Evolutionary conservation across 2,113 vertebrate species (phyloP).

Genomic region (Dromas ardeola): DNA sequence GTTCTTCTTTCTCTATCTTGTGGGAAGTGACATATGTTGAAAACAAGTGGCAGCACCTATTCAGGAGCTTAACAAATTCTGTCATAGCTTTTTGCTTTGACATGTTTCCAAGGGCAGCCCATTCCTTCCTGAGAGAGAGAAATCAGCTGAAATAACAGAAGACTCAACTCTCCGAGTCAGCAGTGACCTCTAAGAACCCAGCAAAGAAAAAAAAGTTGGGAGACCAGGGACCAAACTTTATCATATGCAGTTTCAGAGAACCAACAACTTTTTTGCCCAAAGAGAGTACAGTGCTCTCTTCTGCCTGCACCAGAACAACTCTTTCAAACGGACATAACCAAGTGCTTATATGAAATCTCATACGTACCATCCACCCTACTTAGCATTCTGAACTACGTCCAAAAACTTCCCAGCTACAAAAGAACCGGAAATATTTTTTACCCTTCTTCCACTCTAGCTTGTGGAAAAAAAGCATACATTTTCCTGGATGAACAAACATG

Average conservation of each 20-base stretch:
- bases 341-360: neutral
- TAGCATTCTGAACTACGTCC: neutral
- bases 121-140: slow-evolving; percentile 87
- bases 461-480: neutral
- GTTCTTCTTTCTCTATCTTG: slow-evolving; percentile 96
- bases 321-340: neutral
- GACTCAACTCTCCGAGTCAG: neutral
- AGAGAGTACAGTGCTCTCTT: neutral
- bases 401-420: neutral
- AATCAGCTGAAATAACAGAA: neutral
- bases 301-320: neutral
- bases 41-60: slow-evolving; percentile 94
- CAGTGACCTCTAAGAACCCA: neutral
- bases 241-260: neutral
- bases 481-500: neutral
- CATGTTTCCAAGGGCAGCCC: slow-evolving; percentile 91
- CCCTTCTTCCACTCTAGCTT: neutral
- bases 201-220: neutral
- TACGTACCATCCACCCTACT: neutral
- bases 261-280: neutral
- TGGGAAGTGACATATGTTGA: slow-evolving; percentile 93
- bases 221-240: neutral
- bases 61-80: slow-evolving; percentile 92
- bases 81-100: slow-evolving; percentile 94
- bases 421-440: neutral